Evolutionary conservation across 2,888 invertebrate species (phyloP), one percentile per base, ranked within the genome.

Genomic region (Nyleta sp.): DNA sequence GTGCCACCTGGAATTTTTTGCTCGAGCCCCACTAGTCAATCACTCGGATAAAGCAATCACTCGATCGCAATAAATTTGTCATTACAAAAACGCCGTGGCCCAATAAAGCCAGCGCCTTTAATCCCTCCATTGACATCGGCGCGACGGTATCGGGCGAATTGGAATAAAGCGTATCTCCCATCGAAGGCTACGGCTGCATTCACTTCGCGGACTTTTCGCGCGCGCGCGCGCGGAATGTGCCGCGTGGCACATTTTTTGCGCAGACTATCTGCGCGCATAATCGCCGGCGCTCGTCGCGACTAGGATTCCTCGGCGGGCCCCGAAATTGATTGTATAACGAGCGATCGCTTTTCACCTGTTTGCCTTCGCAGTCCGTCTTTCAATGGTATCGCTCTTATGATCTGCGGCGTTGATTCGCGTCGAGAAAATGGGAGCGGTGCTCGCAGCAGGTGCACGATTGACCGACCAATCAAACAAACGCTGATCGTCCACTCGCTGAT

Each of bases 371-470:
- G 44, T 44, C 22, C 28, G 38, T 77, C 55, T 53, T 60, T 62
- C 18, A 73, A 57, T 64, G 42, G 42, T 73, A 78, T 78, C 78
- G 40, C 15, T 40, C 44, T 31, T 31, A 55, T 46, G 46, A 78
- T 78, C 78, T 64, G 35, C 35, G n/a, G 42, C 10, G 72, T 64
- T 62, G 72, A 78, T 64, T 62, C 44, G 52, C 55, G 55, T 55
- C 22, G 35, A 50, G 53, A 57, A 62, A 78, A 73, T 73, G 73
- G 70, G 73, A 70, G 73, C 73, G 57, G 53, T 44, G 40, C 48
- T 46, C 60, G 15, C 67, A 60, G 78, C 78, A 78, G 78, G 78
- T 73, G 77, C 77, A 40, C 53, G 60, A 71, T 77, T 60, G 59
- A 71, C 38, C 48, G 40, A 33, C 71, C 60, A 71, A 77, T 77